Evolutionary conservation across 1,140 invertebrate species (phyloP).

Genomic region (Holcopasites calliopsidis): DNA sequence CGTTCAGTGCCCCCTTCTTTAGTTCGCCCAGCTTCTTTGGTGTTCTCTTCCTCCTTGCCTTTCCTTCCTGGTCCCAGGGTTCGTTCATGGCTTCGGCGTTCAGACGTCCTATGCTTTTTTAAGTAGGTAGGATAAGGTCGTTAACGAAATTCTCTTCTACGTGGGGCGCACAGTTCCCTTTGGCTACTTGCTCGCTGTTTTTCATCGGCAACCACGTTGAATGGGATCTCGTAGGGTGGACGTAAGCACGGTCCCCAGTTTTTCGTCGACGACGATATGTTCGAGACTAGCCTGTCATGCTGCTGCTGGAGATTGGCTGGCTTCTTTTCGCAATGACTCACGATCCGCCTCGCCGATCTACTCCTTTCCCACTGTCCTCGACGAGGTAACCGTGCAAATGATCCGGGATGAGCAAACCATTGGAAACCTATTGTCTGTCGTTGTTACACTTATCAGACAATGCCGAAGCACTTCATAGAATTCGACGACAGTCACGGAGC

Average conservation of each 20-base stretch:
- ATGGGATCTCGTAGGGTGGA: constrained; percentile 50
- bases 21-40: not conserved
- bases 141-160: constrained; percentile 66
- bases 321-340: constrained; percentile 44
- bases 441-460: constrained; percentile 44
- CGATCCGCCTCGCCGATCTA: constrained; percentile 8
- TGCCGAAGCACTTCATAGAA: constrained; percentile 56
- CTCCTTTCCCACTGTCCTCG: constrained; percentile 25
- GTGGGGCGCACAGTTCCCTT: constrained; percentile 37
- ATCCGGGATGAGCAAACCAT: constrained; percentile 62
- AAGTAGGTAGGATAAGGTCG: constrained; percentile 58
- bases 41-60: not conserved
- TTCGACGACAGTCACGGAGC: constrained; percentile 51
- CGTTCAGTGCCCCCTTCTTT: constrained; percentile 11
- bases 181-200: constrained; percentile 42
- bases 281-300: constrained; percentile 48
- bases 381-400: constrained; percentile 51
- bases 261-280: constrained; percentile 46
- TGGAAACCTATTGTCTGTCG: constrained; percentile 35
- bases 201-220: constrained; percentile 47
- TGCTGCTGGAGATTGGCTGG: constrained; percentile 45
- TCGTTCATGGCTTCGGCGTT: constrained; percentile 31
- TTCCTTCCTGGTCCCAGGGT: not conserved
- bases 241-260: constrained; percentile 29
- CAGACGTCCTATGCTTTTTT: constrained; percentile 55